phyloP scores from a whole-genome alignment of 2,888 invertebrate genomes.

The Tridacna gigas region DNA sequence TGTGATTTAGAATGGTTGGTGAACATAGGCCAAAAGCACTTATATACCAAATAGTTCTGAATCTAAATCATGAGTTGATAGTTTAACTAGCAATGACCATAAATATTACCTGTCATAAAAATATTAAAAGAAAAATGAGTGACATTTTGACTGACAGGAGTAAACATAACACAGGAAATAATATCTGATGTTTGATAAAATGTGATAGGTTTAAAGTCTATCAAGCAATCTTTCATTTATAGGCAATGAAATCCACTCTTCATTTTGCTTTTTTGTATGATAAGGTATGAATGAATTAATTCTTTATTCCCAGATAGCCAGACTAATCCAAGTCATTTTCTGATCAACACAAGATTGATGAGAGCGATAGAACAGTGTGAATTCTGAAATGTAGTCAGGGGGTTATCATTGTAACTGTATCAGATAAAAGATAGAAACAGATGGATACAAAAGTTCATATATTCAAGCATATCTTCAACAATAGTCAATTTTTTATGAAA shows the following conservation, averaged over 20 bases:
- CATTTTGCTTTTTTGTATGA: slow-evolving; percentile 16
- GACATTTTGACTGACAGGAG: slow-evolving; percentile 15
- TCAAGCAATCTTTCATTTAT: slow-evolving; percentile 24
- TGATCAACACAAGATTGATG: not conserved
- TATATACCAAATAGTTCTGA: too few species aligned
- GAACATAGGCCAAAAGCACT: too few species aligned
- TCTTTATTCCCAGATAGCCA: not conserved
- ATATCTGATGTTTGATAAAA: slow-evolving; percentile 2
- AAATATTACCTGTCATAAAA: not conserved
- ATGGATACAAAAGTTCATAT: not conserved
- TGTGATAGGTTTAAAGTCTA: slow-evolving; percentile 7
- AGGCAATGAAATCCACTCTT: slow-evolving; percentile 17
- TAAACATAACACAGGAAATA: slow-evolving; percentile 14
- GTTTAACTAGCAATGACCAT: not conserved
- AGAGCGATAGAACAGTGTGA: not conserved
- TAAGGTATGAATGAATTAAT: slow-evolving; percentile 2
- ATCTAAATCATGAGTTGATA: too few species aligned
- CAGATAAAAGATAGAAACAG: not conserved
- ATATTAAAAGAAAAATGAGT: not conserved
- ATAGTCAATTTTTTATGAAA: too few species aligned
- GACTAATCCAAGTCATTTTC: slow-evolving; percentile 3
- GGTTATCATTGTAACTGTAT: not conserved
- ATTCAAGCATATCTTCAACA: too few species aligned
- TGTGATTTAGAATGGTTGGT: too few species aligned
- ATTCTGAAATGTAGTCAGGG: slow-evolving; percentile 1